Evolutionary conservation across 1,140 invertebrate genomes (phyloP).

Genomic region (Oppia nitens): DNA sequence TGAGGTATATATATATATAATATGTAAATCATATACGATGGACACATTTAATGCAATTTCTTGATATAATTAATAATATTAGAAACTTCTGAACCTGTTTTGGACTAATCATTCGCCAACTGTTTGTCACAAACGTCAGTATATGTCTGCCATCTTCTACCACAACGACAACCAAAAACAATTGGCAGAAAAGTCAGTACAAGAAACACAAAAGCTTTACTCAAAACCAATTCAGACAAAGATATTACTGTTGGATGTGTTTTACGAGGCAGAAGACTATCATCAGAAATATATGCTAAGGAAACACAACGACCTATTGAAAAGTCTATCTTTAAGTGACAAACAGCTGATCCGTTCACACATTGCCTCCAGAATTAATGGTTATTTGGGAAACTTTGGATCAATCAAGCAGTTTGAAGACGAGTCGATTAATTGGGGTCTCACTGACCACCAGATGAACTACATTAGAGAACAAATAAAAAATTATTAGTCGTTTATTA

Average conservation of each 20-base stretch:
- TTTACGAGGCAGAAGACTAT: conserved; percentile 81
- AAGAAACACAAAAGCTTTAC: conserved; percentile 40
- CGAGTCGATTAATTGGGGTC: neutral
- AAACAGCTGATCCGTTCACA: conserved; percentile 55
- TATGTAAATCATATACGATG: no score
- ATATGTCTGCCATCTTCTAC: conserved; percentile 81
- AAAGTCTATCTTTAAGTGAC: conserved; percentile 42
- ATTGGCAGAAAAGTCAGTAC: conserved; percentile 51
- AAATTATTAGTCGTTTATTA: no score
- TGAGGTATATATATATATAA: conserved; percentile 24
- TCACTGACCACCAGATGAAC: neutral
- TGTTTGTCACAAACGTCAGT: conserved; percentile 53
- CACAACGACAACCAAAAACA: conserved; percentile 67
- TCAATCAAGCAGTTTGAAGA: conserved; percentile 1
- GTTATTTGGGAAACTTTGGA: conserved; percentile 56
- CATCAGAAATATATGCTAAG: conserved; percentile 82
- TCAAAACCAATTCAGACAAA: conserved; percentile 46
- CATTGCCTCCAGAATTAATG: conserved; percentile 67
- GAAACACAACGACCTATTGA: conserved; percentile 51
- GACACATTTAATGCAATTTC: no score
- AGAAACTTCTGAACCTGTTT: conserved; percentile 59
- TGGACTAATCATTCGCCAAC: conserved; percentile 84
- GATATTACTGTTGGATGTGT: conserved; percentile 48
- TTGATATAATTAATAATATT: no score
- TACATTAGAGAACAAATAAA: neutral